Percentiles rank a stretch among this genome's conserved stretches.
phyloP scores from a whole-genome alignment of 2,888 invertebrate genomes.

The Electrophaes corylata region DNA sequence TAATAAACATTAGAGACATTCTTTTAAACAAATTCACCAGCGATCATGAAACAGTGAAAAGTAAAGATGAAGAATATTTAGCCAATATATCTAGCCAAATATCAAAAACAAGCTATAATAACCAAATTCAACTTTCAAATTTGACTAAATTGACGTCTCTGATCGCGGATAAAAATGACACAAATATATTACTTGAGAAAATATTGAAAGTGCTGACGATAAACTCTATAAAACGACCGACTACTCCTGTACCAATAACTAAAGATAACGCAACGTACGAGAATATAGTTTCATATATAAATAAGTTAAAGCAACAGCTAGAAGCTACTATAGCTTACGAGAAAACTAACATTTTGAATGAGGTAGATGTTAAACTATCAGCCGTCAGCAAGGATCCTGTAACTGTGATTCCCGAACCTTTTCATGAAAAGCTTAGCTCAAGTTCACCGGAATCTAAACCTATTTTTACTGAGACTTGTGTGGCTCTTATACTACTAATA shows the following conservation, averaged over 20 bases:
- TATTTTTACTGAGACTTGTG: conserved; percentile 48
- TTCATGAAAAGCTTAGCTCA: conserved; percentile 41
- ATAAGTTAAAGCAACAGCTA: conserved; percentile 45
- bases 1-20: conserved; percentile 43
- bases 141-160: conserved; percentile 34
- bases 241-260: conserved; percentile 25
- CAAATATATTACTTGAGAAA: conserved; percentile 30
- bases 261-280: conserved; percentile 40
- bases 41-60: conserved; percentile 11
- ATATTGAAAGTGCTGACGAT: conserved; percentile 30
- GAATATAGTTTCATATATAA: conserved; percentile 44
- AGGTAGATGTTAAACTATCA: conserved; percentile 44
- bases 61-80: conserved; percentile 31
- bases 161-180: conserved; percentile 28
- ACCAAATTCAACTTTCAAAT: conserved; percentile 33
- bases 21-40: conserved; percentile 33
- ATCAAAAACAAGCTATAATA: conserved; percentile 32
- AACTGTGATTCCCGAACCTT: conserved; percentile 16
- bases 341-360: conserved; percentile 46
- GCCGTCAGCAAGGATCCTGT: conserved; percentile 23
- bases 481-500: conserved; percentile 51
- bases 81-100: conserved; percentile 37
- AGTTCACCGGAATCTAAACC: conserved; percentile 33
- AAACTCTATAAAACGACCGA: conserved; percentile 23
- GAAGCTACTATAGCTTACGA: conserved; percentile 44